Evolutionary conservation across 2,888 invertebrate genomes (phyloP).

Genomic region (Dromius quadrimaculatus): DNA sequence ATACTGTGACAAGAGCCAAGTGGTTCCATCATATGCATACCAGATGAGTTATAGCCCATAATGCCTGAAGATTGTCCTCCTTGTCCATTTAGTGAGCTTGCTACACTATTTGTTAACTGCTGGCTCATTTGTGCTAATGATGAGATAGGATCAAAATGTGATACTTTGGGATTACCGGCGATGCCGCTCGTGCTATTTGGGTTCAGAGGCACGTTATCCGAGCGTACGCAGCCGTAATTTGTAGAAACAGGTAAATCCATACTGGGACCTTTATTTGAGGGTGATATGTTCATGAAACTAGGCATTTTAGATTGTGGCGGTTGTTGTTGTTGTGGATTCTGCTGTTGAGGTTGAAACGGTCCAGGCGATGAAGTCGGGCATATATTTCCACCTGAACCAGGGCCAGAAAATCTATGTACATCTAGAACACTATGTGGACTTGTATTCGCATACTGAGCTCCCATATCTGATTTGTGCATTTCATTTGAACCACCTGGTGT

Average conservation of each 20-base stretch:
- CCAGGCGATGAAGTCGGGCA: constrained; percentile 65
- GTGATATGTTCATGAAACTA: constrained; percentile 66
- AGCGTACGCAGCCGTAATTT: constrained; percentile 66
- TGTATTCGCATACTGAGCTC: constrained; percentile 60
- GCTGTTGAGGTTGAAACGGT: constrained; percentile 66
- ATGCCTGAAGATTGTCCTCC: constrained; percentile 68
- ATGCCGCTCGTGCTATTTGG: constrained; percentile 73
- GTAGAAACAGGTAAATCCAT: constrained; percentile 61
- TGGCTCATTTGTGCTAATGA: constrained; percentile 96
- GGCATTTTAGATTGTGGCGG: constrained; percentile 61
- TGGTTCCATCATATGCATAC: constrained; percentile 66
- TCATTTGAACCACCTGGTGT: constrained; percentile 40
- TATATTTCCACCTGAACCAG: constrained; percentile 66
- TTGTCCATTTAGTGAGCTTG: constrained; percentile 72
- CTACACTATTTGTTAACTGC: constrained; percentile 84
- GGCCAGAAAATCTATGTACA: constrained; percentile 65
- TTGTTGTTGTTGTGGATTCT: constrained; percentile 55
- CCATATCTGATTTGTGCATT: constrained; percentile 55
- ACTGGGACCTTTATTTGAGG: constrained; percentile 62
- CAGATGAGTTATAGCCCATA: constrained; percentile 71
- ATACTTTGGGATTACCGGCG: constrained; percentile 72
- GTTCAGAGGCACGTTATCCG: constrained; percentile 76
- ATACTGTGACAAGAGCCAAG: constrained; percentile 60
- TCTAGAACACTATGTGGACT: constrained; percentile 58
- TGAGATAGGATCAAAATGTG: constrained; percentile 92